Evolutionary conservation across 53 echinoderm and acorn worm species (phyloP).

Genomic region (Astropecten irregularis): DNA sequence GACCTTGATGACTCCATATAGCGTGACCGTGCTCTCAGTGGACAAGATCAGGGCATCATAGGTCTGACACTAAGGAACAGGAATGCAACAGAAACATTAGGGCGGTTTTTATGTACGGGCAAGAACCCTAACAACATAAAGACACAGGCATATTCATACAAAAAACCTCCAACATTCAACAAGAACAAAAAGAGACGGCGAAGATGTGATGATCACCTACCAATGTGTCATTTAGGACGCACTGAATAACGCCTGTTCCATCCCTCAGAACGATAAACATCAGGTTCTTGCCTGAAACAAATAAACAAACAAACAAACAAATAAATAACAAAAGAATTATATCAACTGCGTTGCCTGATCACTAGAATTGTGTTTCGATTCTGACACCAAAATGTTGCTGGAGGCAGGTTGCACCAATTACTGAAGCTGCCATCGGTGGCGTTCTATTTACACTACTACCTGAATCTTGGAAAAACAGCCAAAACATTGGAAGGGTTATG

Average conservation of each 20-base stretch:
- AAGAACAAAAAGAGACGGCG: too few species aligned
- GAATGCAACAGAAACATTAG: not conserved
- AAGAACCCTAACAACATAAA: not conserved
- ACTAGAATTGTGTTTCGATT: too few species aligned
- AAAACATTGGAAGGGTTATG: not conserved
- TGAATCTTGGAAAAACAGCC: not conserved
- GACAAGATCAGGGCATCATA: conserved; percentile 84
- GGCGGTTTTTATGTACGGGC: not conserved
- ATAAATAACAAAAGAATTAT: too few species aligned
- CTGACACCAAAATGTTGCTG: too few species aligned
- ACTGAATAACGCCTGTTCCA: conserved; percentile 90
- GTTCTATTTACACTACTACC: too few species aligned
- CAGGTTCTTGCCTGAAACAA: conserved; percentile 77
- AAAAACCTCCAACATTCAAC: too few species aligned
- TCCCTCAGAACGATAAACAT: conserved; percentile 97
- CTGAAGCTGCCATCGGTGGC: too few species aligned
- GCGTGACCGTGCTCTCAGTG: conserved; percentile 88
- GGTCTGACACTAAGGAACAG: conserved; percentile 85
- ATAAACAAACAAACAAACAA: not conserved
- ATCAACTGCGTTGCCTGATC: too few species aligned
- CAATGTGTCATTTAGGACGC: conserved; percentile 85
- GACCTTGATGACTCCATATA: conserved; percentile 85
- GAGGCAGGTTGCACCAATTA: too few species aligned
- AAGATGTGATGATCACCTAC: conserved; percentile 64
- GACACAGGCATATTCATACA: too few species aligned